Base-by-base conservation (phyloP, 64 coral and sea anemone genomes). In the Hydrozoanthus tunicans region DNA sequence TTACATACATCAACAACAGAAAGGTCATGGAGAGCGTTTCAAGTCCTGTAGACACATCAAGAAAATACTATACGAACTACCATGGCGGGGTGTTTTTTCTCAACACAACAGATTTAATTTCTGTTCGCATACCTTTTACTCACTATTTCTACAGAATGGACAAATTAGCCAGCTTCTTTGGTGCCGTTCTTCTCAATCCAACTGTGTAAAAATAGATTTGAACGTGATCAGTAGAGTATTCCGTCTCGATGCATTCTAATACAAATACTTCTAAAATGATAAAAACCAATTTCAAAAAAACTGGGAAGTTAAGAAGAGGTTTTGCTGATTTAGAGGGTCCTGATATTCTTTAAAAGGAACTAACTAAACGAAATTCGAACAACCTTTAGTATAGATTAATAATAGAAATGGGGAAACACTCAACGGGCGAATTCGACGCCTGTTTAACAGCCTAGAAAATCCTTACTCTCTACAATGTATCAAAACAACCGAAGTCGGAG, bases 11-110 rank as follows among this genome's bases (percentile, higher is more conserved):
- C 62, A 94, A 91, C 71, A 17, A 74, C 59, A 59, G 67, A 57
- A 94, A 59, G 9, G 88, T 83, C 27, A 90, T 94, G 93, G 69
- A 67, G 3, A 90, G 93, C 58, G 32, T 77, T 9, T 25, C 66
- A 14, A 94, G 93, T 62, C 64, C 88, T 1, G 90, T 59, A 0
- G 62, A 23, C 53, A 0, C 17, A 81, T 7, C 6, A 4, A 90
- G 24, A 83, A 90, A 94, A 27, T 63, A 77, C 54, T 62, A 94
- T 54, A 94, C 93, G 3, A 94, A 94, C 59, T 94, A 90, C 54
- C 93, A 94, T 43, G 93, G 93, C 10, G 86, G 93, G 57, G 86
- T 94, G 12, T 94, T 94, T 77, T 67, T 73, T 12, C 79, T 94
- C 51, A 73, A 82, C 32, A 61, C 74, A 51, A 84, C 89, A 7